A percentile compares a stretch with the other conserved stretches of the same genome.
These are phyloP conservation scores for Cottoperca gobio DNA, from an alignment of 2,797 vertebrate genomes.

Conservation along the genomic window DNA sequence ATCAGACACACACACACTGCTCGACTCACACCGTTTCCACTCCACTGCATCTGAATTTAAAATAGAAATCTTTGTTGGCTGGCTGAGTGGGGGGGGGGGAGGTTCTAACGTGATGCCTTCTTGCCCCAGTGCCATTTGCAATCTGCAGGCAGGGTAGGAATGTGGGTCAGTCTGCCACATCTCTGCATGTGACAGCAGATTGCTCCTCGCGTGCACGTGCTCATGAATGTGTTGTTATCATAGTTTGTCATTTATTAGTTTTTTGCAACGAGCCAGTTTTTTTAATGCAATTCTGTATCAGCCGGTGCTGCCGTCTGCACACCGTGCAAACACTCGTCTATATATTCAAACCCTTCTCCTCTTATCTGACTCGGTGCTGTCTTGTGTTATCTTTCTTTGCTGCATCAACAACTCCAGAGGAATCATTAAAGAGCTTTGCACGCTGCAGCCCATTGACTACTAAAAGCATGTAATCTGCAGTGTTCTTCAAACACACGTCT, in stretches of 20 bases:
- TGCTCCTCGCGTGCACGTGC: background rate
- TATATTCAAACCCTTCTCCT: background rate
- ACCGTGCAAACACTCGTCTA: constrained; percentile 1
- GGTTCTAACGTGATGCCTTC: constrained; percentile 61
- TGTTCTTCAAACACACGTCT: background rate
- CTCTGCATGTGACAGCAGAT: constrained; percentile 12
- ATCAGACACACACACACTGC: constrained; percentile 48
- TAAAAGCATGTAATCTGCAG: background rate
- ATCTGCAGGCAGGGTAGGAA: constrained; percentile 46
- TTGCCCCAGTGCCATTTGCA: constrained; percentile 64
- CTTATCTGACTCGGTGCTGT: background rate
- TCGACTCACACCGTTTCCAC: constrained; percentile 51
- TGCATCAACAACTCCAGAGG: constrained; percentile 3
- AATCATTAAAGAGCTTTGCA: background rate
- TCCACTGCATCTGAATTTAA: constrained; percentile 49
- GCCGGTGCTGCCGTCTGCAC: background rate
- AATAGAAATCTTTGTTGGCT: constrained; percentile 63
- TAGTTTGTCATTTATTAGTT: background rate
- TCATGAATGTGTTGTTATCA: background rate
- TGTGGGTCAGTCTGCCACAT: constrained; percentile 73
- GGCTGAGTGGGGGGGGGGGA: constrained; percentile 1
- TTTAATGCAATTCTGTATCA: background rate
- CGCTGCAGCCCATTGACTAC: constrained; percentile 1
- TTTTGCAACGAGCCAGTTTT: background rate
- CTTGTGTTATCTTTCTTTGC: background rate